Percentiles rank a stretch among this genome's conserved stretches.
Conservation (phyloP, 2,797 vertebrate genomes). For the Parauchenoglanis punctatus region DNA sequence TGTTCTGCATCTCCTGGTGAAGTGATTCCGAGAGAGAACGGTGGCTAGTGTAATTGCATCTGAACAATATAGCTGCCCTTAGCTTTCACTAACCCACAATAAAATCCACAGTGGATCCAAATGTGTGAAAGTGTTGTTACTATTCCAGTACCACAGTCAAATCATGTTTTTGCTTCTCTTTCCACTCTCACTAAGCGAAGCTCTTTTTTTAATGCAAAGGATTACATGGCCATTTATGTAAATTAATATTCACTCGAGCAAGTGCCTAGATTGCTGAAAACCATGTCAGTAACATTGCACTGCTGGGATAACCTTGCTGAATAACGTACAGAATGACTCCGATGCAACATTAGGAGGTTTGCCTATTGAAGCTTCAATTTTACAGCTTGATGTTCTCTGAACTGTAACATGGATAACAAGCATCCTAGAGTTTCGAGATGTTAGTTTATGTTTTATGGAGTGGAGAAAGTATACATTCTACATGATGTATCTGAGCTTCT, state of each 20-base stretch:
- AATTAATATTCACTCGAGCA: constrained; percentile 59
- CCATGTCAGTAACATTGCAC: constrained; percentile 51
- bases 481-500: not conserved
- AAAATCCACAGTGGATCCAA: constrained; percentile 32
- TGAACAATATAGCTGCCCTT: constrained; percentile 30
- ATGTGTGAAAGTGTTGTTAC: constrained; percentile 49
- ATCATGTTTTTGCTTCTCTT: not conserved
- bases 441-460: not conserved
- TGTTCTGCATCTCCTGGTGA: constrained; percentile 35
- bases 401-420: not conserved
- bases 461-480: not conserved
- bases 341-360: constrained; percentile 8
- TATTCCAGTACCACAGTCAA: constrained; percentile 28
- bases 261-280: constrained; percentile 49
- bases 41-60: constrained; percentile 44
- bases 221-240: constrained; percentile 59
- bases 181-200: constrained; percentile 43
- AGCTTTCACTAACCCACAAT: constrained; percentile 34
- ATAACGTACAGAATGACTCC: constrained; percentile 15
- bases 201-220: constrained; percentile 52
- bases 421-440: not conserved
- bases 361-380: constrained; percentile 22
- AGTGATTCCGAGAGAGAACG: constrained; percentile 37
- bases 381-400: not conserved
- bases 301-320: constrained; percentile 28